These are phyloP conservation scores for Amblyjoppa proteus DNA, from an alignment of 2,888 invertebrate genomes.

Conservation along the genomic window DNA sequence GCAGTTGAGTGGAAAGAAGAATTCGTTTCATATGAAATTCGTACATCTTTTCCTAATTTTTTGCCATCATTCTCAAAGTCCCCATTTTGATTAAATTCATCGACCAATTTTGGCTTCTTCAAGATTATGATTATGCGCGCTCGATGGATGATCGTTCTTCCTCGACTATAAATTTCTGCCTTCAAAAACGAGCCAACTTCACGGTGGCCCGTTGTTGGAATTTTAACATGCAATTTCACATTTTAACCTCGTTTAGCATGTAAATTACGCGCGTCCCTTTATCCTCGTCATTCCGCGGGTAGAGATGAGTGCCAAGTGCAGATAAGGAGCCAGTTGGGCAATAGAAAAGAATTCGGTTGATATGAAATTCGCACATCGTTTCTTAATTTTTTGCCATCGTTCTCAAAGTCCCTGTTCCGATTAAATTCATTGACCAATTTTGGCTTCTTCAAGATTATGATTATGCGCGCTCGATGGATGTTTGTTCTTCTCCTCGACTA, in stretches of 20 bases:
- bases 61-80: too few species aligned
- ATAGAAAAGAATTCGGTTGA: not conserved
- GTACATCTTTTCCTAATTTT: too few species aligned
- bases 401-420: too few species aligned
- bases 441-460: not conserved
- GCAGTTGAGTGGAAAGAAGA: not conserved
- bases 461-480: not conserved
- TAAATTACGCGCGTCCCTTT: not conserved
- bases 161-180: not conserved
- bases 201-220: not conserved
- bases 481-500: not conserved
- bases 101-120: too few species aligned
- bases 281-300: too few species aligned
- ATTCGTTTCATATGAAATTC: not conserved
- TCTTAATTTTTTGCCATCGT: too few species aligned
- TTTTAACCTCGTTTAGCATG: too few species aligned
- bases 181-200: not conserved
- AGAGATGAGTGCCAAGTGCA: conserved; percentile 36
- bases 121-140: not conserved
- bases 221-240: not conserved
- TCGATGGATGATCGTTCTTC: not conserved
- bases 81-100: too few species aligned
- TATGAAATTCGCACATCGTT: not conserved
- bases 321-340: not conserved
- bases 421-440: too few species aligned